phyloP scores from a whole-genome alignment of 2,888 invertebrate species.

The Campaea margaritaria region DNA sequence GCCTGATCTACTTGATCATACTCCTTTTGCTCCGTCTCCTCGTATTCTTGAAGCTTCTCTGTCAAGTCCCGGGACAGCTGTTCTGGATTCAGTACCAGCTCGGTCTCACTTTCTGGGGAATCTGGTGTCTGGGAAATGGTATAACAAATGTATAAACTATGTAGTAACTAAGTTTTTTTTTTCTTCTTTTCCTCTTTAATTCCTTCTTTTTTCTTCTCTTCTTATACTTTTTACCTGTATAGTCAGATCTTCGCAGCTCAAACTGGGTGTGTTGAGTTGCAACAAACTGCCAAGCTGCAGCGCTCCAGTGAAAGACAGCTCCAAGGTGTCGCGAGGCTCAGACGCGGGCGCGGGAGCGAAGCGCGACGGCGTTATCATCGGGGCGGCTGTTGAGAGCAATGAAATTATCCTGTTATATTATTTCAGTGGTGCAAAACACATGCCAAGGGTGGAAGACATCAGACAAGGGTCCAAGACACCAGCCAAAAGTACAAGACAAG shows the following conservation, averaged over 20 bases:
- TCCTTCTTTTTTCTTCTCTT: too few species aligned
- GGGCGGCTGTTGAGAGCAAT: constrained; percentile 56
- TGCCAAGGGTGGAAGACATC: too few species aligned
- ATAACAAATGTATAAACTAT: too few species aligned
- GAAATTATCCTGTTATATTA: background rate
- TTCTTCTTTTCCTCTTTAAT: too few species aligned
- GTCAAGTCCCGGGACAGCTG: constrained; percentile 65
- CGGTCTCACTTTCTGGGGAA: constrained; percentile 69
- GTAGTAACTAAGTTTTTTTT: too few species aligned
- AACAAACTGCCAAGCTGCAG: constrained; percentile 70
- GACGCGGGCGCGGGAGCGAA: constrained; percentile 58
- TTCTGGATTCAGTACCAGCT: constrained; percentile 60
- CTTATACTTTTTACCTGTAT: constrained; percentile 70
- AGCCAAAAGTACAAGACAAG: too few species aligned
- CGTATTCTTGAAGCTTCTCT: constrained; percentile 69
- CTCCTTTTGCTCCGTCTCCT: constrained; percentile 58
- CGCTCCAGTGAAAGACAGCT: constrained; percentile 73
- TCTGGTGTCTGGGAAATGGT: constrained; percentile 66
- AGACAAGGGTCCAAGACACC: too few species aligned
- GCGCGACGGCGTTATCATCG: constrained; percentile 67
- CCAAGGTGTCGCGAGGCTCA: constrained; percentile 62
- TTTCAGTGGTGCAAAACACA: background rate
- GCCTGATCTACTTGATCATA: constrained; percentile 52
- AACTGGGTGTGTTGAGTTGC: constrained; percentile 68
- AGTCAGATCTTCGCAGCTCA: constrained; percentile 76